A percentile compares a stretch with the other conserved stretches of the same genome.
phyloP scores from a whole-genome alignment of 2,888 invertebrate species.

The Perizoma flavofasciatum region DNA sequence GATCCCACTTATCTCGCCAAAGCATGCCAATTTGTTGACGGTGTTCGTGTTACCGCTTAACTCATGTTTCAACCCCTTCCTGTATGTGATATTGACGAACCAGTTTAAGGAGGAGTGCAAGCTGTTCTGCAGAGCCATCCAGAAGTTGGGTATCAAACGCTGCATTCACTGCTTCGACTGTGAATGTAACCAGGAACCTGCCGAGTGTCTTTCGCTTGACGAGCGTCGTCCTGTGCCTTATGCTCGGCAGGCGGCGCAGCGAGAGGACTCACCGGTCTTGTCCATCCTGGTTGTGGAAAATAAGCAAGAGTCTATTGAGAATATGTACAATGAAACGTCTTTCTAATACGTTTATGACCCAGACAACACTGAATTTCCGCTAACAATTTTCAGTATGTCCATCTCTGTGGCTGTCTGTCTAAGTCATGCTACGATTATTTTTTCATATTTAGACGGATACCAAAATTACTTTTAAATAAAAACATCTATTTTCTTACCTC shows the following conservation, averaged over 20 bases:
- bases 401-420: no score
- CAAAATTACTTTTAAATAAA: no score
- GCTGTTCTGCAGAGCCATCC: slow-evolving; percentile 97
- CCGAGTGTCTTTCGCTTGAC: slow-evolving; percentile 85
- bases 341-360: no score
- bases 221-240: slow-evolving; percentile 81
- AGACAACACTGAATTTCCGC: no score
- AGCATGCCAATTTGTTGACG: slow-evolving; percentile 97
- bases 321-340: no score
- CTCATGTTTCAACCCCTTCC: slow-evolving; percentile 98
- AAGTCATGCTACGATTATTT: no score
- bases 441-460: no score
- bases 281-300: slow-evolving; percentile 70
- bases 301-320: no score
- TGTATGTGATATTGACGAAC: slow-evolving; percentile 98
- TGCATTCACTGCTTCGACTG: slow-evolving; percentile 90
- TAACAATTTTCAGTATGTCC: no score
- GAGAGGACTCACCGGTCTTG: slow-evolving; percentile 61
- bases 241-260: slow-evolving; percentile 63
- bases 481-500: no score
- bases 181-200: slow-evolving; percentile 85
- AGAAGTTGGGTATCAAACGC: slow-evolving; percentile 95
- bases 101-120: slow-evolving; percentile 99
- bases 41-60: slow-evolving; percentile 98
- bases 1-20: slow-evolving; percentile 93